Conservation (phyloP, 2,797 vertebrate species). For the Micropoecilia bifurca region DNA sequence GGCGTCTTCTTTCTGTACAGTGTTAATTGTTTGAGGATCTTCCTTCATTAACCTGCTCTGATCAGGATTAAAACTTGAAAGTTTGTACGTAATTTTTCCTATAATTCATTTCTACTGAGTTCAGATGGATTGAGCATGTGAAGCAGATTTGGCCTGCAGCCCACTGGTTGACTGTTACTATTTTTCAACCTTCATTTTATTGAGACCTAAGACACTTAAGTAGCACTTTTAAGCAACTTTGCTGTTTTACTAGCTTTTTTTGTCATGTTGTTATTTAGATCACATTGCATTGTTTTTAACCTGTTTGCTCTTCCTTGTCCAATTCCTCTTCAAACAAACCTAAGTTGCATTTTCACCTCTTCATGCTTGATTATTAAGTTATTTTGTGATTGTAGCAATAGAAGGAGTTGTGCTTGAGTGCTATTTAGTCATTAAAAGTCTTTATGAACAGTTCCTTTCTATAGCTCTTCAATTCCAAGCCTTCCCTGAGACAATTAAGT, state of each 20-base stretch:
- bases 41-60: neutral
- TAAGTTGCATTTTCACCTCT: neutral
- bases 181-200: neutral
- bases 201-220: neutral
- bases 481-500: slow-evolving; percentile 26
- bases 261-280: neutral
- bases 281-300: neutral
- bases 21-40: neutral
- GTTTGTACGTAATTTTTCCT: neutral
- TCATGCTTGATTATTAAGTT: neutral
- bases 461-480: neutral
- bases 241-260: neutral
- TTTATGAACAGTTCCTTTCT: neutral
- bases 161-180: neutral
- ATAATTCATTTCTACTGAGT: neutral
- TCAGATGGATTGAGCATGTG: neutral
- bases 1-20: neutral
- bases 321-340: neutral
- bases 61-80: neutral
- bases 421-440: neutral
- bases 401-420: neutral
- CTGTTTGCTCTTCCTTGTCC: neutral
- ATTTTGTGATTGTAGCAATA: neutral
- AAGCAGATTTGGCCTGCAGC: neutral
- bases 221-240: neutral